Percentiles rank a stretch among this genome's conserved stretches.
These are phyloP conservation scores for Myocastor coypus DNA, from an alignment of 2,113 vertebrate genomes.

Conservation along the genomic window DNA sequence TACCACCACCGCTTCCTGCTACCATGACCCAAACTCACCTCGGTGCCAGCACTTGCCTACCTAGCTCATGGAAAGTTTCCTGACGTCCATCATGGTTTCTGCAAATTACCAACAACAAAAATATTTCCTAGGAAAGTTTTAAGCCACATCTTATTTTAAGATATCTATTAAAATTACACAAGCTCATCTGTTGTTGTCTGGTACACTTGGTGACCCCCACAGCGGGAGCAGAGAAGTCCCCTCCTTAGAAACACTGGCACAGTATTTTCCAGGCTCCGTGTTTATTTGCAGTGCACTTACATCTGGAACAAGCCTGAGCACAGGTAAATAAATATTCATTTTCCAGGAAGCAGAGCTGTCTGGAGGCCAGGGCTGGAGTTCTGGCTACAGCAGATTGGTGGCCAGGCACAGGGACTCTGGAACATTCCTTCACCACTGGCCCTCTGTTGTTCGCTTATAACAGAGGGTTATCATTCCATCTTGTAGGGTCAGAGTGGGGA, in stretches of 20 bases:
- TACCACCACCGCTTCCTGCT: background rate
- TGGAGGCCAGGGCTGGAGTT: background rate
- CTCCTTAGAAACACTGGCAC: background rate
- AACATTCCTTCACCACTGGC: background rate
- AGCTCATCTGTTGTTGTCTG: background rate
- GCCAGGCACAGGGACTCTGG: background rate
- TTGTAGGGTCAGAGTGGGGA: background rate
- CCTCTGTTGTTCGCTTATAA: background rate
- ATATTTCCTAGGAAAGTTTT: background rate
- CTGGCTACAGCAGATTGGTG: background rate
- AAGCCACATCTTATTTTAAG: conserved; percentile 28
- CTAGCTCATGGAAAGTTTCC: background rate
- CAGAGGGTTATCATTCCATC: background rate
- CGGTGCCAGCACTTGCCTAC: background rate
- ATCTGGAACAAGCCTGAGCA: background rate
- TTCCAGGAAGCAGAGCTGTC: background rate
- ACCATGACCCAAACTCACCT: background rate
- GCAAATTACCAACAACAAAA: conserved; percentile 34
- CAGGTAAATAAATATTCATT: conserved; percentile 47
- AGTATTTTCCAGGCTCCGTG: background rate
- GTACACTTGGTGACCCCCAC: background rate
- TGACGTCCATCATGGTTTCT: background rate
- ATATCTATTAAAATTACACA: background rate
- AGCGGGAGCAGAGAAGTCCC: background rate
- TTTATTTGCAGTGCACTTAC: background rate